These are phyloP conservation scores for Limonius californicus DNA, from an alignment of 1,140 invertebrate species.

Conservation along the genomic window DNA sequence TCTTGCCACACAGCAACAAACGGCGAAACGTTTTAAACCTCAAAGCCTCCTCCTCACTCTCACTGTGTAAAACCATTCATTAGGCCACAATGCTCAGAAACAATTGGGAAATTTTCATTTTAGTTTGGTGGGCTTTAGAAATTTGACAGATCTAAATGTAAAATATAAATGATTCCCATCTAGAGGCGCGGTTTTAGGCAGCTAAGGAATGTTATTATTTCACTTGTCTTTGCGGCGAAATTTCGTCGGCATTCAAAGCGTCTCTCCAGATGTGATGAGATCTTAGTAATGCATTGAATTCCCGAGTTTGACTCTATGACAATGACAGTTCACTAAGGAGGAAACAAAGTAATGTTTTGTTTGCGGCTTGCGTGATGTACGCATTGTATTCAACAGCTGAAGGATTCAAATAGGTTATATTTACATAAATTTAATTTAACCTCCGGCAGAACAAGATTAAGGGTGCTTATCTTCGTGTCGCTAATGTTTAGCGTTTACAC, in stretches of 20 bases:
- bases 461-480: conserved; percentile 6
- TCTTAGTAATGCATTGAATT: conserved; percentile 17
- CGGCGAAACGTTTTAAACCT: too few species aligned
- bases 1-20: too few species aligned
- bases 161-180: conserved; percentile 12
- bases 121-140: neutral
- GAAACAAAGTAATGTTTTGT: conserved; percentile 16
- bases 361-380: conserved; percentile 17
- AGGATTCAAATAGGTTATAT: conserved; percentile 11
- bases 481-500: conserved; percentile 7
- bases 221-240: conserved; percentile 5
- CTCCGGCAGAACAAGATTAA: conserved; percentile 4
- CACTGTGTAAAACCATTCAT: conserved; percentile 1
- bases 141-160: conserved; percentile 11
- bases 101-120: conserved; percentile 7
- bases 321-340: conserved; percentile 18
- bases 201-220: conserved; percentile 14
- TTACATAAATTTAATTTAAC: conserved; percentile 17
- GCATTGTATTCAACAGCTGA: conserved; percentile 12
- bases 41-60: too few species aligned
- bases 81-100: neutral
- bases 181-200: conserved; percentile 8
- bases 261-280: conserved; percentile 10
- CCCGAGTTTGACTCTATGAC: conserved; percentile 12
- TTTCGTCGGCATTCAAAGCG: neutral